These are phyloP conservation scores for Diadema setosum DNA, from an alignment of 35 echinoderm and acorn worm species.

Conservation along the genomic window DNA sequence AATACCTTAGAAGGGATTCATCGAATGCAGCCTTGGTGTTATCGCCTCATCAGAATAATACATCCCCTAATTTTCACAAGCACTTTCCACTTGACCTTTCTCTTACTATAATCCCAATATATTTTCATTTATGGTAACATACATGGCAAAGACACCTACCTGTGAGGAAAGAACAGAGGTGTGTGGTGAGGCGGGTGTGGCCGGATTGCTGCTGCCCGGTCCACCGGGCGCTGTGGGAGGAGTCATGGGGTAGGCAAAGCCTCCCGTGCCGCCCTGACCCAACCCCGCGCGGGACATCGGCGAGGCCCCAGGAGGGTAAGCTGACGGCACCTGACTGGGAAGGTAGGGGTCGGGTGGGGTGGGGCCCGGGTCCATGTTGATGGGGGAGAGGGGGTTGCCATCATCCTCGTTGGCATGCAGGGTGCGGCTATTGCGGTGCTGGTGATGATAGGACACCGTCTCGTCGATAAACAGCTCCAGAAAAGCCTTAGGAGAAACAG, in stretches of 20 bases:
- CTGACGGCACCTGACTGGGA: not conserved
- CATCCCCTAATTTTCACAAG: too few relatives aligned
- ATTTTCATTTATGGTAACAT: too few relatives aligned
- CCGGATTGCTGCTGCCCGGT: slow-evolving; percentile 63
- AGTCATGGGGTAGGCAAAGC: slow-evolving; percentile 82
- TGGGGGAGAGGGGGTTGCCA: slow-evolving; percentile 80
- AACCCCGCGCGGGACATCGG: slow-evolving; percentile 61
- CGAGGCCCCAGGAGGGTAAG: slow-evolving; percentile 39
- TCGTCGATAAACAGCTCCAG: slow-evolving; percentile 92
- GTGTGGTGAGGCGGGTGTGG: slow-evolving; percentile 89
- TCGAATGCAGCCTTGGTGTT: too few relatives aligned
- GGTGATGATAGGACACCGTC: slow-evolving; percentile 26
- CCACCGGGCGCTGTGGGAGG: slow-evolving; percentile 33
- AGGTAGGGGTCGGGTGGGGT: slow-evolving; percentile 35
- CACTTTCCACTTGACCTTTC: too few relatives aligned
- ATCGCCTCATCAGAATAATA: too few relatives aligned
- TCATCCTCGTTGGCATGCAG: slow-evolving; percentile 67
- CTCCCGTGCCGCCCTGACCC: slow-evolving; percentile 22
- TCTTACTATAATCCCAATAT: too few relatives aligned
- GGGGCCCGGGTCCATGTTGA: slow-evolving; percentile 69
- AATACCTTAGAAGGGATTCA: too few relatives aligned
- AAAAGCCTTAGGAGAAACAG: slow-evolving; percentile 54
- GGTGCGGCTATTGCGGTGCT: slow-evolving; percentile 24
- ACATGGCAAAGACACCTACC: not conserved
- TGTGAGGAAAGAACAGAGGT: slow-evolving; percentile 62